Evolutionary conservation across 64 coral and sea anemone species (phyloP), one percentile per base, ranked within the genome.

Genomic region (Montipora efflorescens): DNA sequence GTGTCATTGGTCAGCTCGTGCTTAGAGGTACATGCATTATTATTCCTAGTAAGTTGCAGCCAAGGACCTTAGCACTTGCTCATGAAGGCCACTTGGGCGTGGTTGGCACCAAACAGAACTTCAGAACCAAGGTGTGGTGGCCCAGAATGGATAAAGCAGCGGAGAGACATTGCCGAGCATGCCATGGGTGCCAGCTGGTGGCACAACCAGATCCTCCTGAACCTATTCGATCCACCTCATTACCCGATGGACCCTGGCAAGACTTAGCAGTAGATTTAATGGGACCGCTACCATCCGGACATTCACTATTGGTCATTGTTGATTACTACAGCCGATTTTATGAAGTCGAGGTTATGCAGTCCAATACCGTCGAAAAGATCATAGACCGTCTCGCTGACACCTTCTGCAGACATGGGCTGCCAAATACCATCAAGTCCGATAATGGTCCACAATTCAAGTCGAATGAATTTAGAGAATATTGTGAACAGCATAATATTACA

Each of bases 121-220:
- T 90, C 51, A 75, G 77, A 90, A 90, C 50, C 76, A 90, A 90
- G 79, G 89, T 78, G 20, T 90, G 74, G 72, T 90, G 89, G 89
- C 89, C 89, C 50, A 58, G 89, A 13, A 80, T 90, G 57, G 89
- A 80, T 46, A 90, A 80, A 52, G 90, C 90, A 67, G 90, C 78
- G 49, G 90, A 82, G 90, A 82, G 74, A 83, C 80, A 92, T 28
- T 92, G 90, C 55, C 77, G 78, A 59, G 67, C 79, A 46, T 92
- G 90, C 18, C 80, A 92, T 15, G 90, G 81, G 21, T 92, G 90
- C 20, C 90, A 92, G 50, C 36, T 92, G 21, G 90, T 91, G 61
- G 69, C 87, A 18, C 8, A 25, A 19, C 87, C 69, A 10, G 74
- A 79, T 79, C 88, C 88, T 23, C 48, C 79, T 9, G 90, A 91